Percentiles rank a stretch among this genome's conserved stretches.
Evolutionary conservation across 2,113 vertebrate genomes (phyloP).

Genomic region (Cochlearius cochlearius): DNA sequence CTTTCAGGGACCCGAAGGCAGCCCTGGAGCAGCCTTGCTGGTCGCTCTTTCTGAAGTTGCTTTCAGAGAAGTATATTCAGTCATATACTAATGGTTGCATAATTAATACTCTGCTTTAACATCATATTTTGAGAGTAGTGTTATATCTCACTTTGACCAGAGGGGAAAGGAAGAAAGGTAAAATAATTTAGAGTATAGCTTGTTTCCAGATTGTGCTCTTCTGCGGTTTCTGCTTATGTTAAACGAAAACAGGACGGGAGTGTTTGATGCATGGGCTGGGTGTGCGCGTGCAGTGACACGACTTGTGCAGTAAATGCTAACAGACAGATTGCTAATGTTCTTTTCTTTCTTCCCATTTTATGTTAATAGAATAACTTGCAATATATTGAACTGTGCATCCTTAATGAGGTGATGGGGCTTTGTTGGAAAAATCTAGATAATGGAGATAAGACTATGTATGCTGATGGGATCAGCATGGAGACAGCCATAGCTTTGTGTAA

Average conservation of each 20-base stretch:
- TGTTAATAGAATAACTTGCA: background rate
- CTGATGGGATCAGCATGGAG: background rate
- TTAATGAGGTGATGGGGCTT: background rate
- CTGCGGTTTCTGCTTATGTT: background rate
- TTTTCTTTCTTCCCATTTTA: background rate
- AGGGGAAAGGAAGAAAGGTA: background rate
- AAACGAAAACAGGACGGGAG: background rate
- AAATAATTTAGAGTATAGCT: background rate
- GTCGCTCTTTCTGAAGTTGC: background rate
- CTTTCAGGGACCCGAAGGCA: background rate
- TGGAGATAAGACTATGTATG: accelerated
- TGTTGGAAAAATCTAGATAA: background rate
- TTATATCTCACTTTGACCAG: background rate
- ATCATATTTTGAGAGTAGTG: background rate
- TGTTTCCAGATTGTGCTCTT: background rate
- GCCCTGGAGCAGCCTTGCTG: background rate
- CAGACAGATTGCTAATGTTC: background rate
- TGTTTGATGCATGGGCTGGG: background rate
- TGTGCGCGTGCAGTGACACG: accelerated
- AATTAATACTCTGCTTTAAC: background rate
- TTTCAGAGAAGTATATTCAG: background rate
- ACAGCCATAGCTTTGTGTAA: background rate
- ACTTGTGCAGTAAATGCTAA: background rate
- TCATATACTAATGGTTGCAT: background rate
- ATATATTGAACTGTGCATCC: background rate